Percentiles rank a stretch among this genome's conserved stretches.
These are phyloP conservation scores for Rhyacophila evoluta DNA, from an alignment of 2,888 invertebrate genomes.

Conservation along the genomic window DNA sequence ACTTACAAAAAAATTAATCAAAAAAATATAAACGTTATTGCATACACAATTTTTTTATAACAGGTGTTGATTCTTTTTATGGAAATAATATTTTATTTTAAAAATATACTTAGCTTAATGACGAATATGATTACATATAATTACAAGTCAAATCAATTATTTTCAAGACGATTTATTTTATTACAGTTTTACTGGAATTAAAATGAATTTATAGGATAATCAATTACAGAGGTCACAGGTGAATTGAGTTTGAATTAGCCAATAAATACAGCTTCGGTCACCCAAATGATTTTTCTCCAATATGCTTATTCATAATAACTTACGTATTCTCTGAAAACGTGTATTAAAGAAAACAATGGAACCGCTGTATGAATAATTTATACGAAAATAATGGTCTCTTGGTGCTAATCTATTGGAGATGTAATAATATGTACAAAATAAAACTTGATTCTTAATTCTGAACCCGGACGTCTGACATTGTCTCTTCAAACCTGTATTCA, in stretches of 20 bases:
- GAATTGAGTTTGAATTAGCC: background rate
- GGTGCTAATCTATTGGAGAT: background rate
- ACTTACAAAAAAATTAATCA: no score
- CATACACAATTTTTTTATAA: no score
- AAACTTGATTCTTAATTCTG: background rate
- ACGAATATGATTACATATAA: no score
- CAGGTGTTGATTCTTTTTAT: no score
- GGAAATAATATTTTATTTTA: no score
- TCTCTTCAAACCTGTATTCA: slow-evolving; percentile 1
- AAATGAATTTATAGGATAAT: background rate
- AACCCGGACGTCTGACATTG: slow-evolving; percentile 3
- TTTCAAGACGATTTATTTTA: no score
- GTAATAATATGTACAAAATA: slow-evolving; percentile 1
- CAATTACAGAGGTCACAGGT: background rate
- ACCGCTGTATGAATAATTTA: slow-evolving; percentile 12
- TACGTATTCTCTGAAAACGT: background rate
- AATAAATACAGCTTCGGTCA: background rate
- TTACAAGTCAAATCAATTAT: no score
- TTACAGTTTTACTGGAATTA: no score
- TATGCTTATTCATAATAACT: background rate
- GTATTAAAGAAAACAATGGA: slow-evolving; percentile 14
- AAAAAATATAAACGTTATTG: no score
- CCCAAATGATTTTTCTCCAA: background rate
- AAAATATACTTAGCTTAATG: no score
- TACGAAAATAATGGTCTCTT: slow-evolving; percentile 1